Evolutionary conservation across 2,797 vertebrate genomes (phyloP).

Genomic region (Malacoraja senta): DNA sequence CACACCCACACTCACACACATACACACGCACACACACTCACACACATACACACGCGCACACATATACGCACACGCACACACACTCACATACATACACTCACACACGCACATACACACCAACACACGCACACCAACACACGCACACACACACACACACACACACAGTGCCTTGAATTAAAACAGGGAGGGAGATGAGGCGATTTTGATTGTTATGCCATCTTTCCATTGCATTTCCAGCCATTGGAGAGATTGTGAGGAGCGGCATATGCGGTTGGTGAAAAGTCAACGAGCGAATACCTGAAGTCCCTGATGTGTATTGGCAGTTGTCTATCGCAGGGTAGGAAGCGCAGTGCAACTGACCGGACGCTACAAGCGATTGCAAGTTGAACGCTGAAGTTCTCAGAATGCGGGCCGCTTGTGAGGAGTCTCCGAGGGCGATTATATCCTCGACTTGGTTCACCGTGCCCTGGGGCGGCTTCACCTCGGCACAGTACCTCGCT

Average conservation of each 20-base stretch:
- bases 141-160: too few relatives aligned
- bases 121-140: too few relatives aligned
- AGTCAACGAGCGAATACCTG: slow-evolving; percentile 62
- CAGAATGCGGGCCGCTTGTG: slow-evolving; percentile 63
- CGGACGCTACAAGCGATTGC: slow-evolving; percentile 56
- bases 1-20: too few relatives aligned
- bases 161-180: not conserved
- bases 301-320: slow-evolving; percentile 68
- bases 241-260: not conserved
- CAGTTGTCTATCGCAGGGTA: slow-evolving; percentile 68
- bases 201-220: not conserved
- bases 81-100: too few relatives aligned
- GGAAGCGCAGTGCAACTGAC: slow-evolving; percentile 68
- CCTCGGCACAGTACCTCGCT: slow-evolving; percentile 49
- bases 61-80: too few relatives aligned
- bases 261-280: not conserved
- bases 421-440: slow-evolving; percentile 60
- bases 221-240: not conserved
- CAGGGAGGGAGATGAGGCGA: too few relatives aligned
- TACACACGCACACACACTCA: too few relatives aligned
- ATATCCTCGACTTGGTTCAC: slow-evolving; percentile 53
- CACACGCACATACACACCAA: not conserved
- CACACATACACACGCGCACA: too few relatives aligned
- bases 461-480: slow-evolving; percentile 54
- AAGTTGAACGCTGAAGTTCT: slow-evolving; percentile 64